These are phyloP conservation scores for Petaurus breviceps DNA, from an alignment of 2,113 vertebrate species.

Conservation along the genomic window DNA sequence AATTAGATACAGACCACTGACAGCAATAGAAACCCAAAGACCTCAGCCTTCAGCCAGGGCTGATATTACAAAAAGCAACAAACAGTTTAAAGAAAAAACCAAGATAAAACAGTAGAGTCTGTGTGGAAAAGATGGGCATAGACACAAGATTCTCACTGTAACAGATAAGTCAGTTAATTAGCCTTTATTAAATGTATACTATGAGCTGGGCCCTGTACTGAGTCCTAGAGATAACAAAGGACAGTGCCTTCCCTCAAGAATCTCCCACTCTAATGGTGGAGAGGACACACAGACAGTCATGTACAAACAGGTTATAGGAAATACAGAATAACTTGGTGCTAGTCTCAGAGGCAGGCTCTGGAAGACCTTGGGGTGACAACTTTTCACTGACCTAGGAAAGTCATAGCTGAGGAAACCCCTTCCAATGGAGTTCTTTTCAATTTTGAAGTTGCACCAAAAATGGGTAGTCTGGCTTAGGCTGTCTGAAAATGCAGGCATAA, in stretches of 20 bases:
- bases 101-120: slow-evolving; percentile 49
- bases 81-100: slow-evolving; percentile 40
- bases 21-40: slow-evolving; percentile 36
- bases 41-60: slow-evolving; percentile 36
- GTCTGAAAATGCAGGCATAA: slow-evolving; percentile 40
- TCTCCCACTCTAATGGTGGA: not conserved
- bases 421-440: not conserved
- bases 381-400: not conserved
- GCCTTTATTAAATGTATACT: not conserved
- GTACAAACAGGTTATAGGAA: not conserved
- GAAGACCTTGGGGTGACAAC: not conserved
- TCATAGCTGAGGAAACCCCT: not conserved
- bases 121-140: slow-evolving; percentile 13
- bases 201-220: not conserved
- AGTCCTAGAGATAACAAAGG: not conserved
- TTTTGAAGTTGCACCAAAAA: not conserved
- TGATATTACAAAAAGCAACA: slow-evolving; percentile 44
- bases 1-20: slow-evolving; percentile 45
- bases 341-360: not conserved
- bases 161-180: not conserved
- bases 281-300: not conserved
- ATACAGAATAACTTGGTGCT: not conserved
- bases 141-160: no score
- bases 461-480: not conserved
- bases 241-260: not conserved